Evolutionary conservation across 2,113 vertebrate genomes (phyloP), one percentile per base, ranked within the genome.

Genomic region (rat (Rattus norvegicus)): DNA sequence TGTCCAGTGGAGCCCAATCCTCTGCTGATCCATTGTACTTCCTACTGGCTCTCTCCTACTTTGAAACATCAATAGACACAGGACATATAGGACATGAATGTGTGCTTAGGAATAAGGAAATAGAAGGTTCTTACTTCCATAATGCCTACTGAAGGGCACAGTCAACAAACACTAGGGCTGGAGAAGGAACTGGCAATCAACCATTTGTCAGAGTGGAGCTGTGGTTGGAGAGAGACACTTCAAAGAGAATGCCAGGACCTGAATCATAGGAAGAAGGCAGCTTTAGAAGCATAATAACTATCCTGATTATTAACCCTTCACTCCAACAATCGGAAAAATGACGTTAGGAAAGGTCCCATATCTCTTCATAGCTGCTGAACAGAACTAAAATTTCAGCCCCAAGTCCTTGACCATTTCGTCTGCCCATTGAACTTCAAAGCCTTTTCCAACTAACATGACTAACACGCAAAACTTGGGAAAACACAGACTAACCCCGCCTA

Each of bases 401-500:
- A 43, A 92, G 75, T 17, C 85, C 75, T 67, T 19, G 56, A 77
- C 70, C n/a, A 67, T 5, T 52, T 10, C 65, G 80, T 77, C 56
- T 93, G 87, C 30, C 54, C 73, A 20, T 76, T 88, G 88, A 86
- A 91, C 22, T 11, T 86, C 85, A 97, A 95, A 97, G 77, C 5
- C 56, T 70, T 94, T 94, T n/a, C 84, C 72, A 92, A 16, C 7
- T 54, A 63, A 94, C 73, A 90, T 69, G 80, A 54, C 65, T 93
- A 65, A 92, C 92, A 73, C 11, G 24, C 56, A 77, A 43, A 39
- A 95, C 52, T 63, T 81, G 63, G 36, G 36, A 91, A 72, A 92
- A 85, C 47, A 92, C 56, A 86, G 79, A 95, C 49, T 36, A 87
- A 84, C 6, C 2, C 33, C 83, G 80, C 56, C 54, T 65, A 65